Evolutionary conservation across 2,113 vertebrate species (phyloP).

Genomic region (Ictalurus punctatus): DNA sequence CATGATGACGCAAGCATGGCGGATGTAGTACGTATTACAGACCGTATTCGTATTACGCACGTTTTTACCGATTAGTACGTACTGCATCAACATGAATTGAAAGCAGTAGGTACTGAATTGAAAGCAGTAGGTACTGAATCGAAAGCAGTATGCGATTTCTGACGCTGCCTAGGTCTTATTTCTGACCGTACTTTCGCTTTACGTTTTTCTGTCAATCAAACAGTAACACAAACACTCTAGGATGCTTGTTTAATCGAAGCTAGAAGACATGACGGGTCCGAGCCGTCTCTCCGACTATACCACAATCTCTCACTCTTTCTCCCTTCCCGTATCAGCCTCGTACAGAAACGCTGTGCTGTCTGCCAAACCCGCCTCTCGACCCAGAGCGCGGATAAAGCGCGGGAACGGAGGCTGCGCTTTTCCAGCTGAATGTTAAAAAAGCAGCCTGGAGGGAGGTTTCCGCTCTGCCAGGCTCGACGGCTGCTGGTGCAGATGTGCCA

Average conservation of each 20-base stretch:
- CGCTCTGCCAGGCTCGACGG: slow-evolving; percentile 10
- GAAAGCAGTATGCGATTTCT: no score
- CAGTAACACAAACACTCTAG: background rate
- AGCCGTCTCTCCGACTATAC: background rate
- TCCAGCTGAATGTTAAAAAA: background rate
- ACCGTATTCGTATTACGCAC: no score
- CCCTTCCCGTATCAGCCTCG: background rate
- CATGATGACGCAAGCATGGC: no score
- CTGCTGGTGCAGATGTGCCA: background rate
- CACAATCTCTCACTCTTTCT: background rate
- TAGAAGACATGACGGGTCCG: background rate
- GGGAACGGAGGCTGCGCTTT: background rate
- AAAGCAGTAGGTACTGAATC: no score
- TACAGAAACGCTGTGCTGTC: background rate
- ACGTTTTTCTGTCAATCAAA: background rate
- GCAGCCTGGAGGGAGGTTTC: background rate
- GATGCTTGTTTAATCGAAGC: slow-evolving; percentile 8
- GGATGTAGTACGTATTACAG: no score
- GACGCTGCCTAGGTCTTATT: no score
- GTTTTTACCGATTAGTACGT: no score
- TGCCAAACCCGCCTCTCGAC: background rate
- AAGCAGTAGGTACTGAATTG: no score
- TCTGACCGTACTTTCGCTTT: background rate
- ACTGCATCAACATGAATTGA: no score
- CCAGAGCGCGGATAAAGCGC: background rate